A percentile compares a stretch with the other conserved stretches of the same genome.
These are phyloP conservation scores for Noctua fimbriata DNA, from an alignment of 2,888 invertebrate species.

Conservation along the genomic window DNA sequence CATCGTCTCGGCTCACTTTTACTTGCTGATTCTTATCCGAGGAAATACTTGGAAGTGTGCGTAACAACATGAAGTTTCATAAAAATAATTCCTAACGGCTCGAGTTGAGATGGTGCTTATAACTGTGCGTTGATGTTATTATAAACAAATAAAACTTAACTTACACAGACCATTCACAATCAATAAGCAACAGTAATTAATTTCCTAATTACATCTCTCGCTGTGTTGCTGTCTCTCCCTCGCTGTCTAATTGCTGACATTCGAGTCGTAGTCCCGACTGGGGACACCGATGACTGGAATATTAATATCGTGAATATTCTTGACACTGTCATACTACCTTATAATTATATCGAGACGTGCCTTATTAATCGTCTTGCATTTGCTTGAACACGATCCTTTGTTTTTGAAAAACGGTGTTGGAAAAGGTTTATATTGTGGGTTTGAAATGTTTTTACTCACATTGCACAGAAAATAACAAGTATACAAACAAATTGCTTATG, in stretches of 20 bases:
- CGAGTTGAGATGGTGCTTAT: background rate
- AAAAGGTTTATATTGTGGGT: background rate
- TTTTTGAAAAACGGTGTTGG: background rate
- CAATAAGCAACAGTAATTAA: slow-evolving; percentile 9
- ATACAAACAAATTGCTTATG: too few relatives aligned
- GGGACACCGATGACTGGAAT: slow-evolving; percentile 75
- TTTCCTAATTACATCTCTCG: slow-evolving; percentile 37
- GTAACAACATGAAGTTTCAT: background rate
- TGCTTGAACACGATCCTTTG: background rate
- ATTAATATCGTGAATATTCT: slow-evolving; percentile 72
- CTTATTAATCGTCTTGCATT: slow-evolving; percentile 24
- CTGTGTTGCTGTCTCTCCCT: slow-evolving; percentile 67
- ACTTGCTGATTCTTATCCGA: background rate
- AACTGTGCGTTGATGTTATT: too few relatives aligned
- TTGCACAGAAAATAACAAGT: too few relatives aligned
- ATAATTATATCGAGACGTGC: slow-evolving; percentile 54
- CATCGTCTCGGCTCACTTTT: background rate
- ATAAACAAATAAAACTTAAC: background rate
- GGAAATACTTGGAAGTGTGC: background rate
- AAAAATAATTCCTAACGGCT: background rate
- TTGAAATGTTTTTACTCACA: background rate
- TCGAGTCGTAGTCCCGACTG: slow-evolving; percentile 70
- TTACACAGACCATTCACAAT: background rate
- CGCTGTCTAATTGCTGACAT: slow-evolving; percentile 75
- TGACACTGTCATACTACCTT: slow-evolving; percentile 63